Evolutionary conservation across 1,140 invertebrate species (phyloP).

Genomic region (Pectinophora gossypiella): DNA sequence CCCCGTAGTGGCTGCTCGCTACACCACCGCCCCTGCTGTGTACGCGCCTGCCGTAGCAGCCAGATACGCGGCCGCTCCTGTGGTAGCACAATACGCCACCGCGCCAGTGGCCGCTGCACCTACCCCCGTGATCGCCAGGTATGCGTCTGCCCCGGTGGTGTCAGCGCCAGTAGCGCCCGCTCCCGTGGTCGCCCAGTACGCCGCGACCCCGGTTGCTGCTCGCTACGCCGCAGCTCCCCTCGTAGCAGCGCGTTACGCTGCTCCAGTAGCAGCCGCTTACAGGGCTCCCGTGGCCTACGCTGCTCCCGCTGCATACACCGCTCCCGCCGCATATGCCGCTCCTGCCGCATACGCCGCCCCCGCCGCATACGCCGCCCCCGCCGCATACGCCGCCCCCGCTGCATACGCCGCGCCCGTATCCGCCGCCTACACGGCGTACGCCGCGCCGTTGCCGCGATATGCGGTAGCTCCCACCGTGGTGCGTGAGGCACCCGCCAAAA

Average conservation of each 20-base stretch:
- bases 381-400: constrained; percentile 17
- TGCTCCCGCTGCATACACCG: constrained; percentile 19
- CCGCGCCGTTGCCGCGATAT: constrained; percentile 9
- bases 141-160: constrained; percentile 3
- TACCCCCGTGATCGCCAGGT: constrained; percentile 1
- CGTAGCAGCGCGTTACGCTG: constrained; percentile 9
- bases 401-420: constrained; percentile 16
- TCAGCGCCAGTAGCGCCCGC: constrained; percentile 5
- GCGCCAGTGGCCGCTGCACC: constrained; percentile 3
- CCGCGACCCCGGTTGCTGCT: constrained; percentile 20
- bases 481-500: constrained; percentile 41
- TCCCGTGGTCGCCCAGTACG: constrained; percentile 17
- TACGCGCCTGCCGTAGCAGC: constrained; percentile 1
- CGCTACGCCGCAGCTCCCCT: constrained; percentile 22
- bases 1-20: constrained; percentile 2
- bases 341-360: constrained; percentile 27
- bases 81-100: neutral
- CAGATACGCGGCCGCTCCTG: constrained; percentile 5
- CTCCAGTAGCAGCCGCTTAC: constrained; percentile 25
- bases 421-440: constrained; percentile 26
- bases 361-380: constrained; percentile 16
- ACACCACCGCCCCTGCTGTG: constrained; percentile 12
- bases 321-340: constrained; percentile 14
- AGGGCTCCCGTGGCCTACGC: no score
- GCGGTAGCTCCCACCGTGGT: constrained; percentile 9